Base-by-base conservation (phyloP, 2,888 invertebrate species). In the Andrena hattorfiana region DNA sequence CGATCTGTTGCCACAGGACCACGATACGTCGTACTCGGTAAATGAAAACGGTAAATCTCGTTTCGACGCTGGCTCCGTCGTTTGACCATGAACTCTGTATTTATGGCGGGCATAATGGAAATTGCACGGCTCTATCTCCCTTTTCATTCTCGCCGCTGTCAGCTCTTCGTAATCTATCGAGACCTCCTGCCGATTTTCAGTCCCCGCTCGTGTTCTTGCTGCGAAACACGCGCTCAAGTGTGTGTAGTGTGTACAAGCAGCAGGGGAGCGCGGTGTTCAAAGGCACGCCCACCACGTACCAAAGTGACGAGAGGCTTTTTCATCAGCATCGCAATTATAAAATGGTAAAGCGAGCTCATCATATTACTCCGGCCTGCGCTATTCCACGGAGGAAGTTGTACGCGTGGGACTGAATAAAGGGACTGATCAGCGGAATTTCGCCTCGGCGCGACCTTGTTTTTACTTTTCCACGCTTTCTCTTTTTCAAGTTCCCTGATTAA, bases 311-410 rank as follows among this genome's bases (percentile, higher is more conserved):
- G 77, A 60, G 72, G 67, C 77, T 85, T 85, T 85, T 78, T 75
- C 82, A 73, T 84, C 74, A 63, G 60, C 74, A 16, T 87, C 77
- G 74, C 85, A 87, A 87, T 87, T 87, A 87, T 87, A 87, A 87
- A 87, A 83, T 81, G 83, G 81, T 72, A 83, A 77, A 66, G 78
- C 79, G 42, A 70, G 71, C 82, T 80, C 80, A 76, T 74, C 85
- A 51, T 76, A 73, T 80, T 87, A 81, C 76, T 51, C 26, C 64
- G 62, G 67, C 73, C 69, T 69, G 60, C 69, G 59, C 54, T 72
- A 69, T 72, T 73, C 67, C 70, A n/a, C 8, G 64, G 56, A 51
- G 54, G 26, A 63, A 70, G 62, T 86, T 73, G 75, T 20, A 42
- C 49, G 75, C 71, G 67, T 28, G 48, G 71, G 23, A 35, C 48